Evolutionary conservation across 2,113 vertebrate genomes (phyloP).

Genomic region (Fregata magnificens): DNA sequence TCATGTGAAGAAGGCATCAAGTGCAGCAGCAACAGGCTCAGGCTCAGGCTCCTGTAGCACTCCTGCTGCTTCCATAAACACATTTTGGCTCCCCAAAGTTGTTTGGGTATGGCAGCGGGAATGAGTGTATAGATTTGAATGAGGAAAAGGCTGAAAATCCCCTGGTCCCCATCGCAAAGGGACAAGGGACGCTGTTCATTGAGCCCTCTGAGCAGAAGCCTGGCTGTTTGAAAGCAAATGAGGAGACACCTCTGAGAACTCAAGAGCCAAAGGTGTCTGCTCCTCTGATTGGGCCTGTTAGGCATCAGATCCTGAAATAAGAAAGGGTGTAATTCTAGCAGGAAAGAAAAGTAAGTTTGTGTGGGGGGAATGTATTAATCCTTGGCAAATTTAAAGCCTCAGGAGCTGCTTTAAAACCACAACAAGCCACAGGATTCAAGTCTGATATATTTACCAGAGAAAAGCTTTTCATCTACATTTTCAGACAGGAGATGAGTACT

Average conservation of each 20-base stretch:
- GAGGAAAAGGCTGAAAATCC: background rate
- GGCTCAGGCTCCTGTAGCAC: background rate
- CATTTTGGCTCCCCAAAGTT: background rate
- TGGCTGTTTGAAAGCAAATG: background rate
- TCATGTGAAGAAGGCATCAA: background rate
- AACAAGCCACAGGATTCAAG: background rate
- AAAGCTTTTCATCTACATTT: background rate
- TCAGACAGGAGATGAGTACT: background rate
- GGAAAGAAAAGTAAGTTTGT: background rate
- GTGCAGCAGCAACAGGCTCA: background rate
- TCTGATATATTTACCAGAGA: background rate
- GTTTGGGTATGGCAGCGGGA: fast-evolving
- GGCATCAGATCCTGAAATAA: background rate
- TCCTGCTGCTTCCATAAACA: background rate
- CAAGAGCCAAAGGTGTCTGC: slow-evolving; percentile 1
- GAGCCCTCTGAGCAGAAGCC: background rate
- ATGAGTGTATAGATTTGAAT: background rate
- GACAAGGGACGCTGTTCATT: background rate
- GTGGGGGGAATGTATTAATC: background rate
- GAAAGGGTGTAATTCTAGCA: background rate
- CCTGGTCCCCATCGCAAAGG: background rate
- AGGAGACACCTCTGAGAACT: background rate
- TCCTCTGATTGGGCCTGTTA: background rate
- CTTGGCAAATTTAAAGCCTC: background rate
- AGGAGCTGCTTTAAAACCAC: background rate